Evolutionary conservation across 1,140 invertebrate species (phyloP).

Genomic region (Belonocnema kinseyi): DNA sequence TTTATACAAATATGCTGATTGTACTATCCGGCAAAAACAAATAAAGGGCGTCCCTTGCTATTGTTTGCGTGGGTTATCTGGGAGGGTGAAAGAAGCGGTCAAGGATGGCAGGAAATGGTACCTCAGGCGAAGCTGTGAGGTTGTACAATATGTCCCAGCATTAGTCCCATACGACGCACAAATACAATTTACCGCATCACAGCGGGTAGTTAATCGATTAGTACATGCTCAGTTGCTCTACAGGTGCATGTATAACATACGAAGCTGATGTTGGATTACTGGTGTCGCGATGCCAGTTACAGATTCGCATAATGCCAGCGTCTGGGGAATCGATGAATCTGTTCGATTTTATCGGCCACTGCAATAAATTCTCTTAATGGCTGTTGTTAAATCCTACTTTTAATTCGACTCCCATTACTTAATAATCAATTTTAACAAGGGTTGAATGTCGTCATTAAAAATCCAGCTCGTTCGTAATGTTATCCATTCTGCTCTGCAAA

Average conservation of each 20-base stretch:
- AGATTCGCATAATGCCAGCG: slow-evolving; percentile 25
- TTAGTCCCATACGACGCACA: slow-evolving; percentile 24
- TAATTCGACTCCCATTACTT: slow-evolving; percentile 14
- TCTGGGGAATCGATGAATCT: slow-evolving; percentile 16
- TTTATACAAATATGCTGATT: too few species aligned
- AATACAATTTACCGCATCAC: slow-evolving; percentile 30
- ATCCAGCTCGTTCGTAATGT: background rate
- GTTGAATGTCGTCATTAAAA: background rate
- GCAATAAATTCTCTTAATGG: slow-evolving; percentile 19
- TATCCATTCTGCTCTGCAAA: too few species aligned
- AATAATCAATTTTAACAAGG: slow-evolving; percentile 8
- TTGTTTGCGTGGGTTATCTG: too few species aligned
- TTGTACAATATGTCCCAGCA: slow-evolving; percentile 13
- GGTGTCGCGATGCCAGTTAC: slow-evolving; percentile 24
- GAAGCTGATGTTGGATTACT: slow-evolving; percentile 22
- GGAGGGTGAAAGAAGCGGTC: slow-evolving; percentile 17
- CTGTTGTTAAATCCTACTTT: slow-evolving; percentile 11
- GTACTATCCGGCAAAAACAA: too few species aligned
- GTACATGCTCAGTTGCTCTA: slow-evolving; percentile 19
- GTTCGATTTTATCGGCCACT: slow-evolving; percentile 8
- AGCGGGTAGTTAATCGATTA: slow-evolving; percentile 30
- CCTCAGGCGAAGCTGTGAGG: background rate
- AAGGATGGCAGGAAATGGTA: slow-evolving; percentile 7
- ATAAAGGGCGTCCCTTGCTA: too few species aligned
- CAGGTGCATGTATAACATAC: slow-evolving; percentile 28